These are phyloP conservation scores for Oostethus manadensis DNA, from an alignment of 2,113 vertebrate species.

Conservation along the genomic window DNA sequence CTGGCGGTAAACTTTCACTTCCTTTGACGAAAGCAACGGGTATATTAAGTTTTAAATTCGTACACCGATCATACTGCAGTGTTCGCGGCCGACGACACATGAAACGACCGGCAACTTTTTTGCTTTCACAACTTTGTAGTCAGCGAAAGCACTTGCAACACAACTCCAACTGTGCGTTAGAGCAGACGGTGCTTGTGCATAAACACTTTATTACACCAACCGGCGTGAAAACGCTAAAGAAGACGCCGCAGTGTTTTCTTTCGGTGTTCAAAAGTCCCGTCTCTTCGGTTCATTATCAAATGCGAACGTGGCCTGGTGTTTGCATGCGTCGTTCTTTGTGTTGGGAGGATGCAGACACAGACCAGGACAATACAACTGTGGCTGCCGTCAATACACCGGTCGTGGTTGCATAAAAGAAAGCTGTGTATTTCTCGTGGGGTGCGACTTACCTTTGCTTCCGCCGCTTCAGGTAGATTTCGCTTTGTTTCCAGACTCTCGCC, in stretches of 20 bases:
- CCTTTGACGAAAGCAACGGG: too few species aligned
- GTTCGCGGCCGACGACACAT: too few species aligned
- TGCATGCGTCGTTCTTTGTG: constrained; percentile 50
- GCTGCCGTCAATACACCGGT: background rate
- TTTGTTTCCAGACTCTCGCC: background rate
- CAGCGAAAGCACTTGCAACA: too few species aligned
- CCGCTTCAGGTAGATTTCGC: background rate
- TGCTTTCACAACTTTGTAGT: too few species aligned
- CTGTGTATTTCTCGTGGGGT: background rate
- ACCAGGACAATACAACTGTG: constrained; percentile 11
- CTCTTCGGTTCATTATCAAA: background rate
- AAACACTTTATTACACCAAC: background rate
- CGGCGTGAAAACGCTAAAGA: background rate
- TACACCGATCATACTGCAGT: too few species aligned
- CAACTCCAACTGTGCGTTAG: too few species aligned
- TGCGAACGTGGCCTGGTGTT: constrained; percentile 1
- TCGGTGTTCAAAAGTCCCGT: background rate
- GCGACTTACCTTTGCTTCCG: background rate
- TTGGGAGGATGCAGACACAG: constrained; percentile 41
- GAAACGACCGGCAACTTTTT: too few species aligned
- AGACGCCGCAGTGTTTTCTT: background rate
- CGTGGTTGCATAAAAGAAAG: background rate
- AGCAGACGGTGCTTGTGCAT: background rate
- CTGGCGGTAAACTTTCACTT: constrained; percentile 18
- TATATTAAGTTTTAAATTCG: too few species aligned